Base-by-base conservation (phyloP, 1,140 invertebrate species). In the Magallana gigas region DNA sequence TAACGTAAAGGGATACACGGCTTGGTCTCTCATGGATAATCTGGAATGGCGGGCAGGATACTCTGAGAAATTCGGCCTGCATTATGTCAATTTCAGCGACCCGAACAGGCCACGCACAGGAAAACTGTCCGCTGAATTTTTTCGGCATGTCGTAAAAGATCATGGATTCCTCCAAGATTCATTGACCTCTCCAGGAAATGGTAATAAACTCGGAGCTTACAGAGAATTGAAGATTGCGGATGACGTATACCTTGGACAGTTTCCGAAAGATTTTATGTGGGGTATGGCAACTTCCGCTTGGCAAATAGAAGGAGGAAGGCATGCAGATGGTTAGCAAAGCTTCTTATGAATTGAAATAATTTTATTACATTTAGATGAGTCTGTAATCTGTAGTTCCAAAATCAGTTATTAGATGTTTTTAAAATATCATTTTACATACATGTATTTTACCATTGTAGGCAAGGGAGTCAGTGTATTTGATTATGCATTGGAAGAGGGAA, bases 11-110 rank as follows among this genome's bases (percentile, higher is more conserved):
- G 96, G 95, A 0, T 98, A 97, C 91, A 96, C 96, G 0, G 95
- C 96, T 62, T 98, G 97, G 97, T 96, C 96, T 88, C 92, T 98
- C 0, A 94, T 98, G 90, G 97, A 98, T 88, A 97, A 97, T 92
- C 97, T 97, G 93, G 97, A 98, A 94, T 98, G 97, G 97, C 92
- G 93, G 1, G 91, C 84, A 11, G 95, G 92, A 12, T 94, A 93
- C 86, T 64, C 87, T 2, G 95, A 96, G 89, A 96, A 96, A 89
- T 98, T 97, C 93, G 97, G 97, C 1, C 91, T 98, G 0, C 96
- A 96, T 90, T 95, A 96, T n/a, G 97, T 98, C 0, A 96, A 98
- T 93, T 98, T 97, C 91, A 95, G 94, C 4, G 95, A 96, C 90
- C 96, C 96, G 0, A 93, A 96, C 1, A 95, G 96, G 88, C 96